Conservation (phyloP, 2,113 vertebrate species). For the Oceanites oceanicus region DNA sequence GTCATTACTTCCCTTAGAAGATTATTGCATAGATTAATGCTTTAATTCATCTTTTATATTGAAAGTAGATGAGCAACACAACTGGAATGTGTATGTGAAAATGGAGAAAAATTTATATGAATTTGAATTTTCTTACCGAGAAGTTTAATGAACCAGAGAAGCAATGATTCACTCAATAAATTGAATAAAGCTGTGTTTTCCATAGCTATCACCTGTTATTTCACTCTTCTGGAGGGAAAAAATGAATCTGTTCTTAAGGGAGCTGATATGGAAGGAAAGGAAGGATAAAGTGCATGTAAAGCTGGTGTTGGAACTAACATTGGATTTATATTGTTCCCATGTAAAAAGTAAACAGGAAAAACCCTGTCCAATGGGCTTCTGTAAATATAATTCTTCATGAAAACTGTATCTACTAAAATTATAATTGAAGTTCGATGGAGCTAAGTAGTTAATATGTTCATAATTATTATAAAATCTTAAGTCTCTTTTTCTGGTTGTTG, state of each 20-base stretch:
- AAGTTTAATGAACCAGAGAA: background rate
- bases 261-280: background rate
- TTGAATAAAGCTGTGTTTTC: background rate
- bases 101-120: conserved; percentile 4
- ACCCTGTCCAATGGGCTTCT: background rate
- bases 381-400: background rate
- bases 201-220: background rate
- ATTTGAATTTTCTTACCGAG: background rate
- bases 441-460: background rate
- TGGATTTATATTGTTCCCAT: background rate
- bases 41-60: conserved; percentile 33
- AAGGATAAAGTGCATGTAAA: background rate
- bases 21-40: background rate
- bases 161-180: background rate
- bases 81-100: background rate
- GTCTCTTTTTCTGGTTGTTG: background rate
- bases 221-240: background rate
- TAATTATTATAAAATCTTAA: background rate
- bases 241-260: background rate
- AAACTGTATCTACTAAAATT: background rate
- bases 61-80: conserved; percentile 1
- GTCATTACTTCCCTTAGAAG: background rate
- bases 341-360: background rate
- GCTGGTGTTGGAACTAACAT: background rate
- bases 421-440: background rate